Evolutionary conservation across 2,113 vertebrate genomes (phyloP).

Genomic region (Carlito syrichta): DNA sequence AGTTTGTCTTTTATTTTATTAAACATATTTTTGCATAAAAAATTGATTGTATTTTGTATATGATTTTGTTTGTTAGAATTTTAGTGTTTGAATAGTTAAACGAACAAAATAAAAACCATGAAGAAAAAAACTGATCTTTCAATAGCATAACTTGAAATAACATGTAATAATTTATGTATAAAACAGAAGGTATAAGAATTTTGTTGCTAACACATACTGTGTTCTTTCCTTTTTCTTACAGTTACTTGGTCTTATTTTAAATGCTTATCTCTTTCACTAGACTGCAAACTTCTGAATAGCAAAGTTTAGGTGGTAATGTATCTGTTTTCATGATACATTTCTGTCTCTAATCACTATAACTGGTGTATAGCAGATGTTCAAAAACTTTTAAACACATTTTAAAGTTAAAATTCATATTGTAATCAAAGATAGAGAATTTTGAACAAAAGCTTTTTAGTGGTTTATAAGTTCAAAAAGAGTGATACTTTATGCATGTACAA

Average conservation of each 20-base stretch:
- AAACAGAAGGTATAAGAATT: background rate
- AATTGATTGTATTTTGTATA: background rate
- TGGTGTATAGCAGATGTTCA: background rate
- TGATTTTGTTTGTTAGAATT: background rate
- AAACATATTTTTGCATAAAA: background rate
- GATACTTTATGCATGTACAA: background rate
- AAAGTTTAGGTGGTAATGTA: background rate
- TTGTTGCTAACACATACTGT: background rate
- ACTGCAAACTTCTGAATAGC: background rate
- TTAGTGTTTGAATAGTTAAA: background rate
- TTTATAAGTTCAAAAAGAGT: background rate
- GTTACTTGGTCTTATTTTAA: background rate
- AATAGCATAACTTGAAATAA: background rate
- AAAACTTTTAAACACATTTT: background rate
- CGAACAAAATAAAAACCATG: background rate
- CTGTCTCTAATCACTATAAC: background rate
- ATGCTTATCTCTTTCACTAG: background rate
- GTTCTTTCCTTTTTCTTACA: background rate
- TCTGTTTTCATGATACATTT: background rate
- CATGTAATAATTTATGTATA: background rate
- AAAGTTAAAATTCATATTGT: background rate
- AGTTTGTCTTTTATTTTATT: too few relatives aligned
- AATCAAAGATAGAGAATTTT: background rate
- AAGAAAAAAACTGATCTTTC: background rate
- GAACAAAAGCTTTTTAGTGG: background rate